Conservation (phyloP, 1,140 invertebrate genomes). For the Ectropis grisescens region DNA sequence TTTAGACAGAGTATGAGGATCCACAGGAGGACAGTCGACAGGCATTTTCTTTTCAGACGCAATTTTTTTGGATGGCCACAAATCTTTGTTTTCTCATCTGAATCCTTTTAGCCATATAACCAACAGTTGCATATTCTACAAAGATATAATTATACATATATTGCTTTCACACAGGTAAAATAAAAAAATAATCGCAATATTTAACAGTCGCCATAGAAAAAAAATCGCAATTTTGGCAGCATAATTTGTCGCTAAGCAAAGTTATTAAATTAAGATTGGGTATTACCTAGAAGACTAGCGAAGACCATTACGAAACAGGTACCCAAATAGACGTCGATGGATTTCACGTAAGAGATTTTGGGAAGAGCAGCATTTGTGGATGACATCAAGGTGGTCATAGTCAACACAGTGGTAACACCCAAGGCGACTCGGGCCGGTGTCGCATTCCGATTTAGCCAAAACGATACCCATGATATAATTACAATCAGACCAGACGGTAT, state of each 20-base stretch:
- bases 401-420: slow-evolving; percentile 97
- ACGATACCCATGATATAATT: slow-evolving; percentile 98
- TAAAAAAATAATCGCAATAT: no score
- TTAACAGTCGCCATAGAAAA: no score
- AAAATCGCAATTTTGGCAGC: no score
- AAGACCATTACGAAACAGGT: slow-evolving; percentile 99
- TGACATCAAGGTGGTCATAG: slow-evolving; percentile 99
- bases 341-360: slow-evolving; percentile 98
- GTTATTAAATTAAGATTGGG: slow-evolving; percentile 12
- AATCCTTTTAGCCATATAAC: slow-evolving; percentile 96
- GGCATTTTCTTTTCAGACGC: slow-evolving; percentile 91
- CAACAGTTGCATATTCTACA: slow-evolving; percentile 94
- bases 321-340: slow-evolving; percentile 97
- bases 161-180: no score
- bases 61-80: slow-evolving; percentile 90
- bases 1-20: slow-evolving; percentile 72
- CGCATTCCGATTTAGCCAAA: slow-evolving; percentile 93
- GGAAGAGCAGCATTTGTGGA: slow-evolving; percentile 97
- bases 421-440: slow-evolving; percentile 96
- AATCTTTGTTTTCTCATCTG: slow-evolving; percentile 95
- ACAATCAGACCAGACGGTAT: slow-evolving; percentile 98
- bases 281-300: slow-evolving; percentile 91
- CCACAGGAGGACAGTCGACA: slow-evolving; percentile 80
- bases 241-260: no score
- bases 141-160: slow-evolving; percentile 21